Base-by-base conservation (phyloP, 2,797 vertebrate genomes). In the Gadopsis bispinosus region DNA sequence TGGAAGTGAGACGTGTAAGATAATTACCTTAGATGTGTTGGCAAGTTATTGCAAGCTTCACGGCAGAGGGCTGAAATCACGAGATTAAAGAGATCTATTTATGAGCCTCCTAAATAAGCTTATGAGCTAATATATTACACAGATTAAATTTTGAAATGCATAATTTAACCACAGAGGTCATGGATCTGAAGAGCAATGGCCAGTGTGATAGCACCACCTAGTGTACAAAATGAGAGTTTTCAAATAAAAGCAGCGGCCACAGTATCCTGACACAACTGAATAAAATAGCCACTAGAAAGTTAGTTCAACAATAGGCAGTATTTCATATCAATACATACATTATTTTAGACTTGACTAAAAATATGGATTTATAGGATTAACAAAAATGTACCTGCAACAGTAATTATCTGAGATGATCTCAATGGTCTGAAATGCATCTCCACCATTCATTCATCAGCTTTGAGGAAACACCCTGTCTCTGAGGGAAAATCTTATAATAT, bases 91-190 rank as follows among this genome's bases (percentile, higher is more conserved):
- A 71, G 41, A 67, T 79, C 60, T 72, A 86, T 85, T 83, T 73
- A 79, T 71, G 68, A 85, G 73, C 62, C 54, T 69, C 47, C 59
- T 63, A 75, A 81, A 84, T 75, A 77, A 79, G 55, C 39, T 63
- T 43, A 74, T 63, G 45, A 89, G 78, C 70, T 67, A 62, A 68
- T 89, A 80, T 74, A 73, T 84, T 64, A 69, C 82, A 79, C 77
- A 80, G 78, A 88, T 87, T 87, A 55, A 78, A 87, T 85, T 51
- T 51, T 72, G 16, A 81, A 89, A 83, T 81, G 68, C 50, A 80
- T 74, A 66, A 84, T 77, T 83, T 48, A 60, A 67, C 64, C 41
- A 59, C 66, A 59, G 73, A 83, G 73, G 53, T 84, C 61, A 55
- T 54, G n/a, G 16, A 29, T 33, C 5, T 64, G 22, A 35, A n/a